A percentile compares a stretch with the other conserved stretches of the same genome.
Conservation (phyloP, 2,888 invertebrate species). For the Panzeria rudis region DNA sequence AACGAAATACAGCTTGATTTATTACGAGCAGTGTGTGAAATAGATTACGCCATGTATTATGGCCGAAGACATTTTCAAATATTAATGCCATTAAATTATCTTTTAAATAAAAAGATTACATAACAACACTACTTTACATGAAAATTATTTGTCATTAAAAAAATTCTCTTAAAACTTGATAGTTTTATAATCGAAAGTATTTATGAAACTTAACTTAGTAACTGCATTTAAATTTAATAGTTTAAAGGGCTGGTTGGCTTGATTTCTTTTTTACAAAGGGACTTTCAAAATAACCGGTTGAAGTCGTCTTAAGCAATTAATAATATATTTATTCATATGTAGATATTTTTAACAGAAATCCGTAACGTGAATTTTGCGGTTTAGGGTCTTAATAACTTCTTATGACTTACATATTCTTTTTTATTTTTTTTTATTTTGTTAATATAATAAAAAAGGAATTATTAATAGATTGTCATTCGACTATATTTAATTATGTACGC, state of each 20-base stretch:
- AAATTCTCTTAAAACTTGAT: neutral
- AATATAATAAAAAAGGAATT: slow-evolving; percentile 1
- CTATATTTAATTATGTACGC: neutral
- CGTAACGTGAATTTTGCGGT: neutral
- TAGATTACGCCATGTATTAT: too few relatives aligned
- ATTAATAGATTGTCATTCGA: neutral
- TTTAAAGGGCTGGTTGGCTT: neutral
- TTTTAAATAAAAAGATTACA: neutral
- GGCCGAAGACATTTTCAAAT: too few relatives aligned
- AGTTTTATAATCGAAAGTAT: neutral
- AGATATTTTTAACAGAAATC: neutral
- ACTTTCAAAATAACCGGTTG: neutral
- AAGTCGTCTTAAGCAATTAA: neutral
- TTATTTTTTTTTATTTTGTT: neutral
- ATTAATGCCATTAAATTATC: too few relatives aligned
- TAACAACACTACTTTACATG: neutral
- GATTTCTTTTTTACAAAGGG: neutral
- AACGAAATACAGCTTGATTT: too few relatives aligned
- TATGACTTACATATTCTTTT: neutral
- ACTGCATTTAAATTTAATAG: neutral
- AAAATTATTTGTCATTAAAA: neutral
- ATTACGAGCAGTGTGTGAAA: too few relatives aligned
- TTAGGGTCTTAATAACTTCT: neutral
- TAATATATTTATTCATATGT: neutral
- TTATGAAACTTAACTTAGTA: neutral